Percentiles rank a stretch among this genome's conserved stretches.
phyloP scores from a whole-genome alignment of 1,140 invertebrate genomes.

The Oedothorax gibbosus region DNA sequence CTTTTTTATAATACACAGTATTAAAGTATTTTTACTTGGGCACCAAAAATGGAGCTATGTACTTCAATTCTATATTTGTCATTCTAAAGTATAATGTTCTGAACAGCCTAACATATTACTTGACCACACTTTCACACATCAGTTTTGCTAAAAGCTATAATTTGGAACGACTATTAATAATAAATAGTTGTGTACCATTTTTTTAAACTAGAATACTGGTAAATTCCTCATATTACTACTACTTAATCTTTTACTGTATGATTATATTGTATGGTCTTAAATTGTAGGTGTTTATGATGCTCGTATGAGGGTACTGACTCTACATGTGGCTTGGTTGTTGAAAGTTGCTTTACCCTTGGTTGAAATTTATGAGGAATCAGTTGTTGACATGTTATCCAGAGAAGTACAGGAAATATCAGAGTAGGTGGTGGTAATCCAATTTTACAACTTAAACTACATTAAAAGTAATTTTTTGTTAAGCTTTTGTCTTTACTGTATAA shows the following conservation, averaged over 20 bases:
- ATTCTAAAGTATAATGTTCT: no score
- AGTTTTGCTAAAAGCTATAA: no score
- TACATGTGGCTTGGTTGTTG: conserved; percentile 72
- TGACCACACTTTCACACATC: no score
- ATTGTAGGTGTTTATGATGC: conserved; percentile 76
- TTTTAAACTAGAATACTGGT: neutral
- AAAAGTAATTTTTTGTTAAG: neutral
- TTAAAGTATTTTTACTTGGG: no score
- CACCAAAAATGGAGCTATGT: no score
- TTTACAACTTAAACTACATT: neutral
- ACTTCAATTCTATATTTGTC: no score
- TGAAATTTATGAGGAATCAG: conserved; percentile 68
- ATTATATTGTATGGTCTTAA: neutral
- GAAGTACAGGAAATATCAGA: conserved; percentile 67
- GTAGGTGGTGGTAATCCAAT: conserved; percentile 65
- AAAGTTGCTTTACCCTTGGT: conserved; percentile 73
- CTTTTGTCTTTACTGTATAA: neutral
- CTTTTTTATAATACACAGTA: no score
- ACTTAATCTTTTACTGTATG: neutral
- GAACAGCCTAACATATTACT: no score
- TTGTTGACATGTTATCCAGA: conserved; percentile 69
- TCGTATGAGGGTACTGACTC: conserved; percentile 74
- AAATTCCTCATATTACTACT: neutral
- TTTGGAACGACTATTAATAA: no score
- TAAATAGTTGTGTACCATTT: neutral